Conservation (phyloP, 2,888 invertebrate species). For the Strigamia crassipes region DNA sequence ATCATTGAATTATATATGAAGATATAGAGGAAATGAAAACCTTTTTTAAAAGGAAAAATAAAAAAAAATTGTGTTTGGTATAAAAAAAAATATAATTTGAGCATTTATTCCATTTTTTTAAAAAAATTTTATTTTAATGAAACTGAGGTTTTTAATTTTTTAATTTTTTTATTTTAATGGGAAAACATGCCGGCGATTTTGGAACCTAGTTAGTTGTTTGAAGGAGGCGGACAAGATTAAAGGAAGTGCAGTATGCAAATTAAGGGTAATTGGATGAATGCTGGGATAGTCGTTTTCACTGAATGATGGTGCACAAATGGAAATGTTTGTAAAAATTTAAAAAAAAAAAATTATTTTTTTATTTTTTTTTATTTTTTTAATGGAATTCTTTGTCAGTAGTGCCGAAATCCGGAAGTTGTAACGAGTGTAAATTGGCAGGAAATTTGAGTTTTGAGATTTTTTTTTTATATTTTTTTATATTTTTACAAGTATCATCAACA, state of each 20-base stretch:
- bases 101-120: too few relatives aligned
- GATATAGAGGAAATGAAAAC: background rate
- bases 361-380: too few relatives aligned
- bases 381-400: too few relatives aligned
- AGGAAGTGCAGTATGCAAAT: conserved; percentile 19
- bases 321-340: background rate
- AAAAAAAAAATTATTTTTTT: background rate
- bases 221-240: conserved; percentile 31
- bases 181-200: background rate
- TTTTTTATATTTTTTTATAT: too few relatives aligned
- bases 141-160: background rate
- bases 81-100: too few relatives aligned
- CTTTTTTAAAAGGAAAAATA: background rate
- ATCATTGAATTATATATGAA: background rate
- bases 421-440: too few relatives aligned
- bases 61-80: background rate
- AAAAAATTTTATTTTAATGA: background rate
- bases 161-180: background rate
- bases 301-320: background rate
- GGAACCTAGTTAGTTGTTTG: background rate
- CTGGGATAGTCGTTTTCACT: background rate
- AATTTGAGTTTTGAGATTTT: too few relatives aligned
- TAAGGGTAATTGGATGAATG: conserved; percentile 17
- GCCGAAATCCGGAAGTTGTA: too few relatives aligned
- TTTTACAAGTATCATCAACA: background rate